phyloP scores from a whole-genome alignment of 2,888 invertebrate species.

The Cordilura impudica region DNA sequence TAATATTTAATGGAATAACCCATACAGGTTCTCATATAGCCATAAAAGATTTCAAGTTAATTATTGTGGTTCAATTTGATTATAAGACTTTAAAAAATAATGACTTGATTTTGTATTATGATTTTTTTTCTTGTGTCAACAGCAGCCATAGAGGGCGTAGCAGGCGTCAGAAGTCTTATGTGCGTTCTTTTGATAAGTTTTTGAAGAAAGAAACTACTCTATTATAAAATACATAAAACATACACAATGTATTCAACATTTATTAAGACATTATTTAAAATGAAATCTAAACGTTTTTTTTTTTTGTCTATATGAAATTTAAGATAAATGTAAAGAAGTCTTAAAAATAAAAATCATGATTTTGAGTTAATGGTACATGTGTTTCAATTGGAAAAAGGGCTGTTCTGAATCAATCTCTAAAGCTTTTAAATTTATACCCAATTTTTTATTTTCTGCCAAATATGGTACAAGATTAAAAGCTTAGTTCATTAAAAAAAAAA shows the following conservation, averaged over 20 bases:
- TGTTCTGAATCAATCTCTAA: background rate
- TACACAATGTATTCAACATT: slow-evolving; percentile 3
- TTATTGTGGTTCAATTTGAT: slow-evolving; percentile 54
- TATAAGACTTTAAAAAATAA: slow-evolving; percentile 50
- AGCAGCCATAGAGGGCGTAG: slow-evolving; percentile 63
- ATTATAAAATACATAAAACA: slow-evolving; percentile 38
- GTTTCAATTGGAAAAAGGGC: background rate
- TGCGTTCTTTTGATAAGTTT: slow-evolving; percentile 46
- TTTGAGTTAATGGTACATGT: slow-evolving; percentile 51
- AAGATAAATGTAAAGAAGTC: background rate
- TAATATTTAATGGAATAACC: background rate
- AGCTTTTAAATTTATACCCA: background rate
- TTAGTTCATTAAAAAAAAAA: background rate
- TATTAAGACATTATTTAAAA: slow-evolving; percentile 38
- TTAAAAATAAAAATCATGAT: slow-evolving; percentile 23
- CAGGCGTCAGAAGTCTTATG: slow-evolving; percentile 63
- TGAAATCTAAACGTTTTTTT: background rate
- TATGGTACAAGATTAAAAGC: slow-evolving; percentile 22
- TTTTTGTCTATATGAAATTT: slow-evolving; percentile 6
- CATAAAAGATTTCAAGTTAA: slow-evolving; percentile 59
- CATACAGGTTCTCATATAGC: slow-evolving; percentile 28
- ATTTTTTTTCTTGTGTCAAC: slow-evolving; percentile 60
- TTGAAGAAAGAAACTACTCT: slow-evolving; percentile 31
- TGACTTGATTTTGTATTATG: slow-evolving; percentile 63
- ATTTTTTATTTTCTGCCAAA: slow-evolving; percentile 20